These are phyloP conservation scores for Lydus trimaculatus DNA, from an alignment of 2,888 invertebrate species.

Conservation along the genomic window DNA sequence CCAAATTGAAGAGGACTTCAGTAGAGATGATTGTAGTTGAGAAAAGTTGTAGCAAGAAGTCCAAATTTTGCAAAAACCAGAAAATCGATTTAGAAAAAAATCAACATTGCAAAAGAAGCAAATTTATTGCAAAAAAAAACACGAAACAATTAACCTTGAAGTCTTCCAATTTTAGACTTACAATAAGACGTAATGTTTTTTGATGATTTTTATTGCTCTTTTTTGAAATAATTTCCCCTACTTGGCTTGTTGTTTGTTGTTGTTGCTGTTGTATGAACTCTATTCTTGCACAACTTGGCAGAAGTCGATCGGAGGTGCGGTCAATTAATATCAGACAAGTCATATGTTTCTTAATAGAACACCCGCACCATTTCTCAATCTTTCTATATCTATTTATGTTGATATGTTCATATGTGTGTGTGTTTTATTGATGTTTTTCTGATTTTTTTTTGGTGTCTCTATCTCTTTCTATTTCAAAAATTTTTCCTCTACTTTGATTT, in stretches of 20 bases:
- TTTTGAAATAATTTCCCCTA: background rate
- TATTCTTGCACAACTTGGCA: conserved; percentile 40
- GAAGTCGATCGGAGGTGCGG: conserved; percentile 45
- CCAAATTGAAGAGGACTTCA: no score
- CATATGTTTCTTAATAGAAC: conserved; percentile 37
- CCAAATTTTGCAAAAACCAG: no score
- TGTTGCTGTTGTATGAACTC: conserved; percentile 7
- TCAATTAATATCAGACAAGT: conserved; percentile 45
- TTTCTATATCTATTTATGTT: conserved; percentile 4
- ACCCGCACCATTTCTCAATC: conserved; percentile 35
- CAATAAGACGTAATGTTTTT: background rate
- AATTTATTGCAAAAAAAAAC: no score
- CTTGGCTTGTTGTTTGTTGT: background rate
- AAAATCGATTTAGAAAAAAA: no score
- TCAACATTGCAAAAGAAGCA: no score
- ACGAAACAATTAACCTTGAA: no score
- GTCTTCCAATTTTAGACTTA: background rate
- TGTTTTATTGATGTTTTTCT: background rate
- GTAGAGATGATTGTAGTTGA: no score
- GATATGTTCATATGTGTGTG: background rate
- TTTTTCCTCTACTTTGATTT: no score
- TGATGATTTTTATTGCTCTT: background rate
- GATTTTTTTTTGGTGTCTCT: no score
- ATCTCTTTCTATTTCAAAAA: no score
- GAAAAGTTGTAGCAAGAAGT: no score